Evolutionary conservation across 30 jellyfish, hydroid and myxozoan species (phyloP).

Genomic region (Sanderia malayensis): DNA sequence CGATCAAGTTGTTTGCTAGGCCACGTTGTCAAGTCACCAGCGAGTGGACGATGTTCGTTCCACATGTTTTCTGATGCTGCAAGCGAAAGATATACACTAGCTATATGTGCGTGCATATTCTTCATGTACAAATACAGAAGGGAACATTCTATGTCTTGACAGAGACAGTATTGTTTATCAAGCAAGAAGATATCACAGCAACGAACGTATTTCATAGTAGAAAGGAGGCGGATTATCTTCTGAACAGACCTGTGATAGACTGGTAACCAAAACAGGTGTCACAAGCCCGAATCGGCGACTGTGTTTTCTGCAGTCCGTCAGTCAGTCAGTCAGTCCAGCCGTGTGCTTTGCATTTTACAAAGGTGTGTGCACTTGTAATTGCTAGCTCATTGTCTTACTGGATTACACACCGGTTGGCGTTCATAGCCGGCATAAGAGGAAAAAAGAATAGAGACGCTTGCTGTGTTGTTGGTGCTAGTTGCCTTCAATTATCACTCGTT

Average conservation of each 20-base stretch:
- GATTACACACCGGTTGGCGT: conserved; percentile 77
- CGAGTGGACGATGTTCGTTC: conserved; percentile 50
- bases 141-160: no score
- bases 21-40: conserved; percentile 61
- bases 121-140: no score
- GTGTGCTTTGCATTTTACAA: conserved; percentile 39
- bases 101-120: no score
- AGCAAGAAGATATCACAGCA: no score
- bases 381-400: conserved; percentile 71
- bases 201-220: no score
- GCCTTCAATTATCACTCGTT: conserved; percentile 22
- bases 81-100: no score
- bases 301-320: conserved; percentile 44
- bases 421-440: conserved; percentile 50
- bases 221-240: conserved; percentile 38
- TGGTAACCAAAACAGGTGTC: conserved; percentile 77
- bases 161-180: no score
- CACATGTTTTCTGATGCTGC: no score
- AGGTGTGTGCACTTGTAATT: conserved; percentile 68
- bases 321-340: no score
- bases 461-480: conserved; percentile 32
- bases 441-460: conserved; percentile 22
- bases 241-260: conserved; percentile 68
- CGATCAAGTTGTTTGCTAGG: conserved; percentile 51
- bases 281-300: conserved; percentile 65